A percentile compares a stretch with the other conserved stretches of the same genome.
These are phyloP conservation scores for Opisthograptis luteolata DNA, from an alignment of 2,888 invertebrate genomes.

Conservation along the genomic window DNA sequence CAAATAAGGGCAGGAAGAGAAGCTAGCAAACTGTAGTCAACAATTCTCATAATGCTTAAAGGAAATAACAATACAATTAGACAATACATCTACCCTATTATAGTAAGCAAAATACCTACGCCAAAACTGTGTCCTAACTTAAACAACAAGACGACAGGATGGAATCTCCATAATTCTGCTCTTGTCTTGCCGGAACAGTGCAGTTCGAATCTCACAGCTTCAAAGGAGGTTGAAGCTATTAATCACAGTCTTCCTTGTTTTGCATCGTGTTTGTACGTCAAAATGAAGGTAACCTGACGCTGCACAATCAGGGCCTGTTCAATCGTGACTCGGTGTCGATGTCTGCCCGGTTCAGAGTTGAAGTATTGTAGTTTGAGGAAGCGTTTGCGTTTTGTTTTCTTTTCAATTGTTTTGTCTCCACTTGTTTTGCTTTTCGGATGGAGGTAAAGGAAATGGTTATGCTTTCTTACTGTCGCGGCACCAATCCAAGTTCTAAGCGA, in stretches of 20 bases:
- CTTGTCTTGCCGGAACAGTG: conserved; percentile 15
- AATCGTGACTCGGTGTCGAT: conserved; percentile 42
- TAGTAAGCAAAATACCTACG: too few species aligned
- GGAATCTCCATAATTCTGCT: conserved; percentile 18
- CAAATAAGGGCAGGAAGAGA: too few species aligned
- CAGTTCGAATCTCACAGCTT: conserved; percentile 11
- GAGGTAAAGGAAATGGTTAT: too few species aligned
- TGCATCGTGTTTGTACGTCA: conserved; percentile 38
- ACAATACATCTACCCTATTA: too few species aligned
- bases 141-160: conserved; percentile 2
- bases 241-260: conserved; percentile 38
- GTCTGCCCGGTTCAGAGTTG: conserved; percentile 32
- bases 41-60: too few species aligned
- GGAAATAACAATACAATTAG: too few species aligned
- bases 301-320: conserved; percentile 27
- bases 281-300: conserved; percentile 38
- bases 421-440: too few species aligned
- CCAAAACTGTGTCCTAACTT: background rate
- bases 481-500: too few species aligned
- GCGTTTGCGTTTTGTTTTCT: conserved; percentile 14
- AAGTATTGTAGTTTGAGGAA: conserved; percentile 14
- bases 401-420: conserved; percentile 5
- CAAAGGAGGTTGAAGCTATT: conserved; percentile 33
- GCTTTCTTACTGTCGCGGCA: too few species aligned
- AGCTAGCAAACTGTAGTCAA: too few species aligned